A percentile compares a stretch with the other conserved stretches of the same genome.
phyloP scores from a whole-genome alignment of 2,113 vertebrate species.

The Cercocebus atys region DNA sequence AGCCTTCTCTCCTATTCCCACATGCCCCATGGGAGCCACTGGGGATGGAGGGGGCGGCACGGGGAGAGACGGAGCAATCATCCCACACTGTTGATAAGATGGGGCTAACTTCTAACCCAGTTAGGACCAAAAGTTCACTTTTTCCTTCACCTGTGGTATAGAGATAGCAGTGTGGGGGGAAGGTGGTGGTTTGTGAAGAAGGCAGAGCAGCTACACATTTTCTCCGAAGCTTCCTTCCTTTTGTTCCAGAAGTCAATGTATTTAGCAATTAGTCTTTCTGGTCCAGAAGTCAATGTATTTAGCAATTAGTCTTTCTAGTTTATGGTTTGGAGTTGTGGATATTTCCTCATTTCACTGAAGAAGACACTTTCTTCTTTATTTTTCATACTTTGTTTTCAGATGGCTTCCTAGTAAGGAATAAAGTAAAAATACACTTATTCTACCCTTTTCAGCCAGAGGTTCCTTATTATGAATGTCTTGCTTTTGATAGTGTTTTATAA shows the following conservation, averaged over 20 bases:
- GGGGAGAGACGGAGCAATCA: not conserved
- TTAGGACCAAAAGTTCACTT: not conserved
- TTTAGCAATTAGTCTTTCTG: not conserved
- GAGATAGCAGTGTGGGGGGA: not conserved
- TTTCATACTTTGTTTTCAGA: constrained; percentile 12
- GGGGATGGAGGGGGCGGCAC: no score
- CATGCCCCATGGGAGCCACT: not conserved
- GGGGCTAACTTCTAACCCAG: not conserved
- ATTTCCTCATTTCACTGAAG: not conserved
- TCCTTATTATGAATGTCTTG: not conserved
- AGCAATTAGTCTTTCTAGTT: not conserved
- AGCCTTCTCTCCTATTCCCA: not conserved
- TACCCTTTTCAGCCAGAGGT: not conserved
- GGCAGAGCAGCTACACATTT: not conserved
- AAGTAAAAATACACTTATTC: not conserved
- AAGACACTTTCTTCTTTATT: constrained; percentile 11
- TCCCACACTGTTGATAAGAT: not conserved
- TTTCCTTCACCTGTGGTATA: not conserved
- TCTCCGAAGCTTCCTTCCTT: constrained; percentile 33
- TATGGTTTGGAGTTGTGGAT: not conserved
- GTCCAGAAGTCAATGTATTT: not conserved
- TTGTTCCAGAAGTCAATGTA: not conserved
- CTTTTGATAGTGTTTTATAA: constrained; percentile 21
- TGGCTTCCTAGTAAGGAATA: not conserved
- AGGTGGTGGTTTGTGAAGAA: not conserved